Percentiles rank a stretch among this genome's conserved stretches.
These are phyloP conservation scores for Choloepus didactylus DNA, from an alignment of 2,797 vertebrate species.

Conservation along the genomic window DNA sequence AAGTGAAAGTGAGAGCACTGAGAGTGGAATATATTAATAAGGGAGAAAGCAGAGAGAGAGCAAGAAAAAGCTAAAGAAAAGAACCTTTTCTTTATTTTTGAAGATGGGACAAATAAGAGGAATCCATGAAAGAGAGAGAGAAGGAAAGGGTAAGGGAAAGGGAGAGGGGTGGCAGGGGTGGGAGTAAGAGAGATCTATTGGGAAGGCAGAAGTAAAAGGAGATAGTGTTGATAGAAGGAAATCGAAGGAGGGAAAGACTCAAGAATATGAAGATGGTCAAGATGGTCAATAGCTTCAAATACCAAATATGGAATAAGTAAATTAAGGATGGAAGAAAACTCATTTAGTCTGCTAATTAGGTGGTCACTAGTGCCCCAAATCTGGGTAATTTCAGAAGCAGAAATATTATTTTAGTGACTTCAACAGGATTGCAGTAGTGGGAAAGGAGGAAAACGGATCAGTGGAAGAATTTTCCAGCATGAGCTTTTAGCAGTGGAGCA, in stretches of 20 bases:
- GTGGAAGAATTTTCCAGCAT: neutral
- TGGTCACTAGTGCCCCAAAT: neutral
- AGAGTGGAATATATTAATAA: neutral
- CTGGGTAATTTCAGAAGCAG: neutral
- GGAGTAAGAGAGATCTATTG: neutral
- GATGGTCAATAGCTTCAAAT: neutral
- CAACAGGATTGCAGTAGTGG: neutral
- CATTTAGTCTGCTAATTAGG: neutral
- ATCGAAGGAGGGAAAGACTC: neutral
- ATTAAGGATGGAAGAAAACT: neutral
- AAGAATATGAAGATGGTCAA: neutral
- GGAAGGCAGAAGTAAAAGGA: neutral
- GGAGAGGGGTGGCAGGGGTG: too few relatives aligned
- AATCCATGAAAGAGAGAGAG: neutral
- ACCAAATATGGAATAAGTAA: neutral
- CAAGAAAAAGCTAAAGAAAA: neutral
- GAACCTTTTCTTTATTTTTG: neutral
- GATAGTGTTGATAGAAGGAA: neutral
- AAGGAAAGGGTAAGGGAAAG: neutral
- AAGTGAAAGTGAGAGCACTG: neutral
- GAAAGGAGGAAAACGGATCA: neutral
- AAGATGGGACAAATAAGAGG: neutral
- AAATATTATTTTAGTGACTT: neutral
- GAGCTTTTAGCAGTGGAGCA: neutral
- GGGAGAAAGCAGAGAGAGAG: neutral